Evolutionary conservation across 1,140 invertebrate genomes (phyloP).

Genomic region (Psilanteris sp.): DNA sequence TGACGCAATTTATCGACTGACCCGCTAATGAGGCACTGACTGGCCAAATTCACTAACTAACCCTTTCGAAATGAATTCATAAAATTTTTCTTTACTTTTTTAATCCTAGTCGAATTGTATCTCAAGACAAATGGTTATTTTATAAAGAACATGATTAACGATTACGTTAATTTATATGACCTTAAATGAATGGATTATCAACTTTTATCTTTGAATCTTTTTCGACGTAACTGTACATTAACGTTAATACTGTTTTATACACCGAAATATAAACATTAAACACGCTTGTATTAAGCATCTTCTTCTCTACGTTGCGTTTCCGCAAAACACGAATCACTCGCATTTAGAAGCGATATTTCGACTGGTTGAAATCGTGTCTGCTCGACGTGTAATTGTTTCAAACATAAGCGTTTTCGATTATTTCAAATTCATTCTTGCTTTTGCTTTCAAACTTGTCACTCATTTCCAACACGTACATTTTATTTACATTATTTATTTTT

Average conservation of each 20-base stretch:
- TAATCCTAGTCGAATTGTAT: constrained; percentile 26
- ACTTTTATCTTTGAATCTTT: constrained; percentile 15
- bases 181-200: constrained; percentile 44
- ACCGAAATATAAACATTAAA: not conserved
- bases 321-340: no score
- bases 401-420: no score
- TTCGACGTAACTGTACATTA: not conserved
- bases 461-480: no score
- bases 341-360: no score
- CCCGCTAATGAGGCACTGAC: constrained; percentile 74
- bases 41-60: constrained; percentile 73
- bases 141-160: constrained; percentile 43
- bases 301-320: no score
- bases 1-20: constrained; percentile 69
- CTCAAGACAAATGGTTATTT: constrained; percentile 53
- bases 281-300: no score
- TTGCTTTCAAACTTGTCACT: no score
- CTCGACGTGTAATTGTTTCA: no score
- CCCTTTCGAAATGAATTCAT: constrained; percentile 66
- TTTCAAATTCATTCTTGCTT: no score
- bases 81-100: constrained; percentile 47
- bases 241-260: constrained; percentile 11
- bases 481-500: no score
- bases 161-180: constrained; percentile 36
- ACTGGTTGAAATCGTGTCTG: no score